These are phyloP conservation scores for Trissolcus brochymenae DNA, from an alignment of 2,888 invertebrate species.

Conservation along the genomic window DNA sequence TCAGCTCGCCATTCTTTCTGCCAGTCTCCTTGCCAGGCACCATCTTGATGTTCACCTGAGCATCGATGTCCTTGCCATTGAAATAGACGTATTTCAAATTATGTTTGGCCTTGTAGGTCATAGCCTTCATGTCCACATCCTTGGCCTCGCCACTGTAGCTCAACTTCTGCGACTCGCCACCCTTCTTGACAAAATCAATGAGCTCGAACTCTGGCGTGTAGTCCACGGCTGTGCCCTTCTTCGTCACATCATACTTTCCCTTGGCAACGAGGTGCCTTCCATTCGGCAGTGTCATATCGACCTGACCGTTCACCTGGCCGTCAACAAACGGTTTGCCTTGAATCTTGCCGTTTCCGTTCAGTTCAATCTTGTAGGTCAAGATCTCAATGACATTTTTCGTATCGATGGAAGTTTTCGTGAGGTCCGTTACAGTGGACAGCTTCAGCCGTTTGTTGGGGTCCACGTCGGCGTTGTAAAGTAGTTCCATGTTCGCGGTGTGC, in stretches of 20 bases:
- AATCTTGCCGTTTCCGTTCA: conserved; percentile 77
- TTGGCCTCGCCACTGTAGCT: conserved; percentile 71
- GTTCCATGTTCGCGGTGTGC: conserved; percentile 80
- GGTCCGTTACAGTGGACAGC: conserved; percentile 81
- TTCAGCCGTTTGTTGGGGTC: conserved; percentile 83
- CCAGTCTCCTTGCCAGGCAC: conserved; percentile 63
- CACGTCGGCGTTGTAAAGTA: conserved; percentile 84
- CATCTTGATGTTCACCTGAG: conserved; percentile 74
- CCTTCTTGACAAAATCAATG: conserved; percentile 75
- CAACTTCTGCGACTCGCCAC: conserved; percentile 76
- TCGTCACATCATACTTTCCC: conserved; percentile 68
- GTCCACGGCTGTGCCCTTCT: conserved; percentile 62
- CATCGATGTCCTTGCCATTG: conserved; percentile 77
- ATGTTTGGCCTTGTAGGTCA: conserved; percentile 74
- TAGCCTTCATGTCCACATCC: conserved; percentile 75
- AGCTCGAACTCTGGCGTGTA: conserved; percentile 63
- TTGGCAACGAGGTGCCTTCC: conserved; percentile 76
- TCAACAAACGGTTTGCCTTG: conserved; percentile 74
- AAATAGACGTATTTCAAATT: conserved; percentile 76
- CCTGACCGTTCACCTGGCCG: conserved; percentile 76
- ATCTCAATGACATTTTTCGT: conserved; percentile 80
- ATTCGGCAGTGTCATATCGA: conserved; percentile 78
- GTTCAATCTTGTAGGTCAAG: conserved; percentile 76
- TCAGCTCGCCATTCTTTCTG: conserved; percentile 63
- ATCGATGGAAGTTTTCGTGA: conserved; percentile 78